Percentiles rank a stretch among this genome's conserved stretches.
These are phyloP conservation scores for Sus cebifrons DNA, from an alignment of 2,797 vertebrate genomes.

Conservation along the genomic window DNA sequence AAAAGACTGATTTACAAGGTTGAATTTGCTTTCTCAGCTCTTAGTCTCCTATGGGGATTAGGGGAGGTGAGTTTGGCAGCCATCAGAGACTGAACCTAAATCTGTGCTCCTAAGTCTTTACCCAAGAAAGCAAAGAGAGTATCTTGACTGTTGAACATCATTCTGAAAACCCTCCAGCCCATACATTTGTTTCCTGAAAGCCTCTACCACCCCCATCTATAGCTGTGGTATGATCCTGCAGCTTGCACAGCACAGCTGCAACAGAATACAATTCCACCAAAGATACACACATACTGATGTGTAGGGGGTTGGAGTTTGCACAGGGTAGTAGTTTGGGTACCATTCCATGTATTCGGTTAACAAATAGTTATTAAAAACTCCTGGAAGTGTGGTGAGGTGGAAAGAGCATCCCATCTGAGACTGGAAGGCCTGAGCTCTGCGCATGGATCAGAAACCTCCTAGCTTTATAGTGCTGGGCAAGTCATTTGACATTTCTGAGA, in stretches of 20 bases:
- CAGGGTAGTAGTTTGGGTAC: background rate
- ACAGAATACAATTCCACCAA: background rate
- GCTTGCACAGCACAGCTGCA: background rate
- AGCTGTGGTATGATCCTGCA: background rate
- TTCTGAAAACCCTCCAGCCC: background rate
- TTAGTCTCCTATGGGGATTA: background rate
- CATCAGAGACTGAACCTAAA: background rate
- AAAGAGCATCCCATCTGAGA: background rate
- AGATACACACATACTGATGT: background rate
- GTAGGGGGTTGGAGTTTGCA: background rate
- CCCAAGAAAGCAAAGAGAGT: background rate
- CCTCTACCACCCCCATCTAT: background rate
- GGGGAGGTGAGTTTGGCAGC: background rate
- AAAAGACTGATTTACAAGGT: background rate
- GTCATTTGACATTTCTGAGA: slow-evolving; percentile 47
- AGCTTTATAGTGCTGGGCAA: background rate
- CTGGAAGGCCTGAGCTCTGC: background rate
- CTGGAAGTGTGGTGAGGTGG: background rate
- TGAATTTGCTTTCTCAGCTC: background rate
- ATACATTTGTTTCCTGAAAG: background rate
- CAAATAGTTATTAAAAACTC: background rate
- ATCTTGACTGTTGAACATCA: background rate
- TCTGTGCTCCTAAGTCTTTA: background rate
- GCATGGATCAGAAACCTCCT: background rate
- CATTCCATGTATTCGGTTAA: background rate